phyloP scores from a whole-genome alignment of 2,113 vertebrate genomes.

The Patagioenas fasciata region DNA sequence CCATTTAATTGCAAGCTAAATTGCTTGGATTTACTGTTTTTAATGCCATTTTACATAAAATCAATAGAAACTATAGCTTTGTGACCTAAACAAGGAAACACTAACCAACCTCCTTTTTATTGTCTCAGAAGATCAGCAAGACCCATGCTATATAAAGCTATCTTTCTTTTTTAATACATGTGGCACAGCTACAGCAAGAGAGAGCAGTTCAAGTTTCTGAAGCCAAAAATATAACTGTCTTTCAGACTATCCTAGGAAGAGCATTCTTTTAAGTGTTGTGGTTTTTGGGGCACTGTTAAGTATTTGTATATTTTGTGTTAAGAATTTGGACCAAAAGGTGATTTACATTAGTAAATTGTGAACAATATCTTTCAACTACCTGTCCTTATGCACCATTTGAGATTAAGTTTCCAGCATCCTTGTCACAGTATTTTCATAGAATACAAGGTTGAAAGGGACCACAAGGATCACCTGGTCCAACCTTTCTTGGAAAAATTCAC shows the following conservation, averaged over 20 bases:
- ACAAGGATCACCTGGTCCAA: no score
- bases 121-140: background rate
- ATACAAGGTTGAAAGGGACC: no score
- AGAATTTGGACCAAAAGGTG: background rate
- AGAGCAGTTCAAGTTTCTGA: background rate
- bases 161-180: slow-evolving; percentile 3
- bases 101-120: background rate
- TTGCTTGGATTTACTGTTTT: background rate
- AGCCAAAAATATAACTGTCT: background rate
- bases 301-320: background rate
- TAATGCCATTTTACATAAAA: background rate
- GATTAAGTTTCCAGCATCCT: background rate
- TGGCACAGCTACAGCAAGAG: background rate
- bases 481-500: no score
- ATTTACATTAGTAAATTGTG: background rate
- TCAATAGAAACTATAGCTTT: background rate
- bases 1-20: background rate
- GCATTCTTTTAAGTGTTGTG: background rate
- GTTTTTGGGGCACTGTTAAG: background rate
- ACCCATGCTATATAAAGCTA: background rate
- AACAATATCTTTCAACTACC: background rate
- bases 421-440: background rate
- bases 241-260: background rate
- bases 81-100: background rate
- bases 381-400: background rate